Evolutionary conservation across 1,140 invertebrate species (phyloP), one percentile per base, ranked within the genome.

Genomic region (Tetragnatha versicolor): DNA sequence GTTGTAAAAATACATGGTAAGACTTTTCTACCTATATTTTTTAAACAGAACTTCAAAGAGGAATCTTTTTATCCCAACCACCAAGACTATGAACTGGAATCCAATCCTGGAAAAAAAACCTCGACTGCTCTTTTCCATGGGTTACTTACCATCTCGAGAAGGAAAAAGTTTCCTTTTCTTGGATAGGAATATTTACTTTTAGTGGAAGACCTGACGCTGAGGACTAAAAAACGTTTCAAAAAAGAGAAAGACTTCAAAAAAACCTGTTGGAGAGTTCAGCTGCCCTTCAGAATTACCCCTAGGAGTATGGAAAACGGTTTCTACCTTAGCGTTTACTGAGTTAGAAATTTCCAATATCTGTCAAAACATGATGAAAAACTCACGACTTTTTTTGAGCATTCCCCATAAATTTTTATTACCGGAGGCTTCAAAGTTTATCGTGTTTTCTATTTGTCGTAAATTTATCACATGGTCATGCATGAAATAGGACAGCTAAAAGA

Each of bases 331-430:
- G 31, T 58, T 58, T 58, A 7, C 17, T n/a, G 55, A n/a, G 35
- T 58, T n/a, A 17, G 55, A 58, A 58, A 58, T 31, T 58, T 58
- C 55, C 55, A 58, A 58, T 58, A n/a, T 58, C 55, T 58, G 35
- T 58, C 55, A 58, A 58, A 58, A 58, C 29, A 58, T 35, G 55
- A 58, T 58, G 55, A 58, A 58, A 58, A 33, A 58, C 35, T 58
- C 35, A 31, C 31, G n/a, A n/a, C n/a, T n/a, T n/a, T n/a, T n/a
- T n/a, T n/a, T n/a, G n/a, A n/a, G n/a, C n/a, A n/a, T n/a, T n/a
- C n/a, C n/a, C n/a, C n/a, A n/a, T n/a, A n/a, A n/a, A n/a, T n/a
- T n/a, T n/a, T n/a, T n/a, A n/a, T n/a, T n/a, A n/a, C n/a, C n/a
- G n/a, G n/a, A n/a, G n/a, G n/a, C n/a, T n/a, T n/a, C n/a, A n/a